Conservation (phyloP, 2,797 vertebrate genomes). For the Lagorchestes hirsutus region DNA sequence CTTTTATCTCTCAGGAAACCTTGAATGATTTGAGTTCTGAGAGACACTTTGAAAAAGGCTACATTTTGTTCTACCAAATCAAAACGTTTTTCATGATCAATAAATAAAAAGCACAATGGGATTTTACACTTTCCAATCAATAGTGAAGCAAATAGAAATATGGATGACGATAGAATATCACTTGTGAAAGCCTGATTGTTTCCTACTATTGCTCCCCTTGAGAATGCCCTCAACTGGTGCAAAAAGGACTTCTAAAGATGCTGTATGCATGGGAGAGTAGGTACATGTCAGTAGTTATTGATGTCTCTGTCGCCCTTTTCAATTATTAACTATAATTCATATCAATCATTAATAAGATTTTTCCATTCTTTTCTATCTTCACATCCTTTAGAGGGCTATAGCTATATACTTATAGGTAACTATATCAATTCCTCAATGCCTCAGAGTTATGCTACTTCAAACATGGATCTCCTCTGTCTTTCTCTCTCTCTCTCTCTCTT, state of each 20-base stretch:
- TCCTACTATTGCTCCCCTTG: neutral
- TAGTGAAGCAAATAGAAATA: neutral
- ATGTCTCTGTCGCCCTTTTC: neutral
- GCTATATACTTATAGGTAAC: neutral
- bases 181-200: neutral
- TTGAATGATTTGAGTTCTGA: neutral
- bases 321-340: neutral
- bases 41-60: neutral
- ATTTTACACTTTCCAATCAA: neutral
- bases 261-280: neutral
- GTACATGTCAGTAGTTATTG: neutral
- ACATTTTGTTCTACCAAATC: neutral
- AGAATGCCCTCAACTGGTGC: neutral
- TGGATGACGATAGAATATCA: neutral
- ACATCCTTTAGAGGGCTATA: neutral
- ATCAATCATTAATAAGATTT: neutral
- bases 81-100: neutral
- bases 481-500: neutral
- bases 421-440: neutral
- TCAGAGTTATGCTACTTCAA: neutral
- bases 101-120: neutral
- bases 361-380: neutral
- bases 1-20: neutral
- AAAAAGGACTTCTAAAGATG: neutral
- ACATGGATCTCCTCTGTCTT: neutral